Evolutionary conservation across 2,113 vertebrate species (phyloP), one percentile per base, ranked within the genome.

Genomic region (Passer montanus): DNA sequence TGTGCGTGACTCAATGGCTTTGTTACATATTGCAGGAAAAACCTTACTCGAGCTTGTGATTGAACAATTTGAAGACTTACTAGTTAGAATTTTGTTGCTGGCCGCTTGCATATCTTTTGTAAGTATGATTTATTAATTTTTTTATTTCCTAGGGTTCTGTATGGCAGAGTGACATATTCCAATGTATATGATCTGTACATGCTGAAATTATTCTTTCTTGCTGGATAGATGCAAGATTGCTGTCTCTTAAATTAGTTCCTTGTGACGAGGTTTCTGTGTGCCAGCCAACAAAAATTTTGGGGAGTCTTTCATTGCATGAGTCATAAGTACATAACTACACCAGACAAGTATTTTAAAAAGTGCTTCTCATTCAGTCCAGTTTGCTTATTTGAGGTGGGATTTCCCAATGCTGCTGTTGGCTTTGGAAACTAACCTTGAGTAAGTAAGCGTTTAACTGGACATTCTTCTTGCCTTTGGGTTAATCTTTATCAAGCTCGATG

Each of bases 21-120:
- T 94, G 44, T 89, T 94, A 44, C 44, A 2, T 84, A 24, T 96
- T 94, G 78, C 98, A 99, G 99, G 99, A 86, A 99, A 99, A 97
- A 99, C 99, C 91, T 98, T 99, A 98, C 98, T 99, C 94, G 99
- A 99, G 96, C 99, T 99, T 85, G 99, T 99, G 96, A 94, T 99
- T 49, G 99, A 99, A 89, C 99, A 99, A 94, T 99, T 99, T 98
- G 99, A 99, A 98, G 99, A 99, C 95, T 98, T 99, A 92, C 97
- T 99, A 89, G 99, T 99, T 97, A 98, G 99, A 97, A 99, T 99
- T 97, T 98, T 99, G 97, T 98, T 99, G 74, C 97, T 99, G 98
- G 99, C 99, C 84, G 99, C 99, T 13, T 99, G 99, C 96, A 99
- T 99, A 98, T 99, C 99, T 95, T 99, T 99, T 95, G 99, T 99